phyloP scores from a whole-genome alignment of 2,888 invertebrate species.

The Gortyna flavago region DNA sequence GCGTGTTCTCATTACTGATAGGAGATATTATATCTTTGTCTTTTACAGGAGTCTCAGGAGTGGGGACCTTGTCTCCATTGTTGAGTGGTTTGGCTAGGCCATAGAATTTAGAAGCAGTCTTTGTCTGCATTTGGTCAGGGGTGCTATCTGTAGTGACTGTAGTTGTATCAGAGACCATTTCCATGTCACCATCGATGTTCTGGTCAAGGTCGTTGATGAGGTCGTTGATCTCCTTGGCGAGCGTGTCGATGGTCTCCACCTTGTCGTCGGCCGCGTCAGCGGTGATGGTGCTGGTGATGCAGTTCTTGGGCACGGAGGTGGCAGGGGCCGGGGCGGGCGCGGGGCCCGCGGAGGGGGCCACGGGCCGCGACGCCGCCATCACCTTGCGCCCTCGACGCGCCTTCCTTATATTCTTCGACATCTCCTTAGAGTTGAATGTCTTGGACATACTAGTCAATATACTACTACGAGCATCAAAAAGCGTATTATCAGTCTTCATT shows the following conservation, averaged over 20 bases:
- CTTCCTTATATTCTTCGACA: conserved; percentile 87
- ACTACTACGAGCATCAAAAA: conserved; percentile 87
- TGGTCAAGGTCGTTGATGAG: conserved; percentile 86
- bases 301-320: conserved; percentile 37
- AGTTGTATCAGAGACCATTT: conserved; percentile 69
- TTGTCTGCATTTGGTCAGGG: conserved; percentile 78
- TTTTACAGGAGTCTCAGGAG: conserved; percentile 84
- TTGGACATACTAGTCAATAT: conserved; percentile 89
- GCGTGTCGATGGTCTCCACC: conserved; percentile 84
- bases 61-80: conserved; percentile 75
- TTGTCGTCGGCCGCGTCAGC: conserved; percentile 77
- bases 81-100: conserved; percentile 81
- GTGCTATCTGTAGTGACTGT: conserved; percentile 43
- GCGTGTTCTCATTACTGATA: conserved; percentile 80
- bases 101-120: conserved; percentile 83
- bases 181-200: conserved; percentile 83
- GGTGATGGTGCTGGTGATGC: conserved; percentile 71
- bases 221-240: conserved; percentile 87
- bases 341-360: conserved; percentile 50
- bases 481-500: conserved; percentile 91
- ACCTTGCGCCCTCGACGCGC: conserved; percentile 86
- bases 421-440: conserved; percentile 88
- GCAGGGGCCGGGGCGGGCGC: conserved; percentile 5
- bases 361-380: conserved; percentile 71
- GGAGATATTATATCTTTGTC: conserved; percentile 77